These are phyloP conservation scores for Gnathonemus echidnorhynchus DNA, from an alignment of 2,113 vertebrate species.

Conservation along the genomic window DNA sequence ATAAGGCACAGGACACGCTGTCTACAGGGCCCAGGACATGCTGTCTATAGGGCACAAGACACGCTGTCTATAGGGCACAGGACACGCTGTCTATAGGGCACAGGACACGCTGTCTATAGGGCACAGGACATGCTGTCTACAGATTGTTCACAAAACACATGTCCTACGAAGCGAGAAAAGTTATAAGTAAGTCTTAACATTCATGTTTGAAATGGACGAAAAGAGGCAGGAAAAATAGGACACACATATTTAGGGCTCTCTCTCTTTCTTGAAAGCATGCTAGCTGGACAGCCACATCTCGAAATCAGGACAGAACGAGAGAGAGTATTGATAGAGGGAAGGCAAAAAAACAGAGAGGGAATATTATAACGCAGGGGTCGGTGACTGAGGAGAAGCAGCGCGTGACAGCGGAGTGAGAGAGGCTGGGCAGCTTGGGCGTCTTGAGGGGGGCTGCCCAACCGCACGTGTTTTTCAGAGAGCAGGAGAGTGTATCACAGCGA, in stretches of 20 bases:
- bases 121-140: neutral
- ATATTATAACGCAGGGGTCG: conserved; percentile 13
- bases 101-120: too few relatives aligned
- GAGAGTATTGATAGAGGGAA: conserved; percentile 3
- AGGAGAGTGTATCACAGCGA: conserved; percentile 44
- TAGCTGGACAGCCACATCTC: conserved; percentile 41
- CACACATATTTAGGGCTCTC: conserved; percentile 58
- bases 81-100: neutral
- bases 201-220: conserved; percentile 48
- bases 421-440: conserved; percentile 32
- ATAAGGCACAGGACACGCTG: neutral
- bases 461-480: conserved; percentile 15
- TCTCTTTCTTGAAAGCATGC: conserved; percentile 33
- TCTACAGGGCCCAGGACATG: neutral
- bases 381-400: neutral
- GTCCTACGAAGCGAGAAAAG: conserved; percentile 30
- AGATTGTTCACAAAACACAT: neutral
- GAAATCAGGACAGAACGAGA: conserved; percentile 56
- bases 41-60: neutral
- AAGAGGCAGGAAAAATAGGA: conserved; percentile 58
- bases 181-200: conserved; percentile 49
- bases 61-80: neutral
- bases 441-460: conserved; percentile 43
- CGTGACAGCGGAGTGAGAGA: conserved; percentile 14
- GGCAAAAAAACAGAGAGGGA: conserved; percentile 13